phyloP scores from a whole-genome alignment of 2,113 vertebrate species.

The Copsychus sechellarum region DNA sequence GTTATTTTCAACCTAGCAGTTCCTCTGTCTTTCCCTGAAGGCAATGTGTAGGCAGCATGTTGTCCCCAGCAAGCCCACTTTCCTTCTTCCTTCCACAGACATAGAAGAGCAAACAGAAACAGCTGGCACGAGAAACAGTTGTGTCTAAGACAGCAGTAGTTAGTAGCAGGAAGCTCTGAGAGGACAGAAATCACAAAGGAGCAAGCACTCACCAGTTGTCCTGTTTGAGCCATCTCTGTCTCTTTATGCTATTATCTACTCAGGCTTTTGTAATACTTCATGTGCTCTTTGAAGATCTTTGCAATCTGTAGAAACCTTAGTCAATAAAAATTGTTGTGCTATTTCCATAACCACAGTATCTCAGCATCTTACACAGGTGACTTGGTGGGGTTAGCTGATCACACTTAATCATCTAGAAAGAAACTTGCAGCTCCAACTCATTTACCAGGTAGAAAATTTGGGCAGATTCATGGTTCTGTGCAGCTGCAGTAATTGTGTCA shows the following conservation, averaged over 20 bases:
- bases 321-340: not conserved
- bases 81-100: not conserved
- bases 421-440: not conserved
- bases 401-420: not conserved
- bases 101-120: not conserved
- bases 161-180: not conserved
- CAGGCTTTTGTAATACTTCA: not conserved
- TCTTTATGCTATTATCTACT: not conserved
- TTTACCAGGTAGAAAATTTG: not conserved
- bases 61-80: not conserved
- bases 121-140: not conserved
- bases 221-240: not conserved
- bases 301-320: not conserved
- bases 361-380: not conserved
- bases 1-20: slow-evolving; percentile 1
- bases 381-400: not conserved
- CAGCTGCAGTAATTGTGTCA: not conserved
- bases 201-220: not conserved
- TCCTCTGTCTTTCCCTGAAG: not conserved
- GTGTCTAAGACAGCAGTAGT: not conserved
- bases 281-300: not conserved
- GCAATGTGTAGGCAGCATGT: not conserved
- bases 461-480: not conserved
- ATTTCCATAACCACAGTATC: not conserved
- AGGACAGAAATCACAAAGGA: not conserved